Conservation (phyloP, 2,888 invertebrate species). For the Meta bourneti region DNA sequence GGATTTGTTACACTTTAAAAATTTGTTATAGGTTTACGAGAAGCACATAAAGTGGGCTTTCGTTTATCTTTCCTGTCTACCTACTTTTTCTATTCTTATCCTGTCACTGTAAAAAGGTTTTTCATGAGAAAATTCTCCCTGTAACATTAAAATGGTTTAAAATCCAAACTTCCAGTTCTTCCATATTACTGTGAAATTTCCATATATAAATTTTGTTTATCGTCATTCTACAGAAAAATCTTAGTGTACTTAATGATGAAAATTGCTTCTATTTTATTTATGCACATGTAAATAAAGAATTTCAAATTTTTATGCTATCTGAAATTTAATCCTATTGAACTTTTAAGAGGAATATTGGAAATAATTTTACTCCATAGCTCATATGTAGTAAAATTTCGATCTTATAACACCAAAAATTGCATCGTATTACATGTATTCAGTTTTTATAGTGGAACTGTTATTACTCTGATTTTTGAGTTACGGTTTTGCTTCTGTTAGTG, state of each 20-base stretch:
- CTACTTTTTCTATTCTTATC: not conserved
- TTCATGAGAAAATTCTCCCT: not conserved
- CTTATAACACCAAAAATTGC: too few species aligned
- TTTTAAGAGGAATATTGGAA: not conserved
- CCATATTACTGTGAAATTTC: not conserved
- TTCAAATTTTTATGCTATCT: not conserved
- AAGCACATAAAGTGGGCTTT: not conserved
- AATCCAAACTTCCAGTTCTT: not conserved
- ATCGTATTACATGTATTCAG: too few species aligned
- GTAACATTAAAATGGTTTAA: not conserved
- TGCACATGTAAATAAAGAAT: not conserved
- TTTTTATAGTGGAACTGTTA: too few species aligned
- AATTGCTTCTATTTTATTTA: not conserved
- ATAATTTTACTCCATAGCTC: not conserved
- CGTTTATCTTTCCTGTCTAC: not conserved
- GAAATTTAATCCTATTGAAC: not conserved
- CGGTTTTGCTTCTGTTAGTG: too few species aligned
- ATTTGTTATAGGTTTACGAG: not conserved
- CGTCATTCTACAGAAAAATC: not conserved
- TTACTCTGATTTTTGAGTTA: too few species aligned
- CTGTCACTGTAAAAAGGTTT: not conserved
- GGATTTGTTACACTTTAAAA: not conserved
- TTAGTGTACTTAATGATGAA: not conserved
- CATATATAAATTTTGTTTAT: not conserved
- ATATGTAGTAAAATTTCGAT: not conserved